These are phyloP conservation scores for Aspidoscelis tigris DNA, from an alignment of 2,113 vertebrate genomes.

Conservation along the genomic window DNA sequence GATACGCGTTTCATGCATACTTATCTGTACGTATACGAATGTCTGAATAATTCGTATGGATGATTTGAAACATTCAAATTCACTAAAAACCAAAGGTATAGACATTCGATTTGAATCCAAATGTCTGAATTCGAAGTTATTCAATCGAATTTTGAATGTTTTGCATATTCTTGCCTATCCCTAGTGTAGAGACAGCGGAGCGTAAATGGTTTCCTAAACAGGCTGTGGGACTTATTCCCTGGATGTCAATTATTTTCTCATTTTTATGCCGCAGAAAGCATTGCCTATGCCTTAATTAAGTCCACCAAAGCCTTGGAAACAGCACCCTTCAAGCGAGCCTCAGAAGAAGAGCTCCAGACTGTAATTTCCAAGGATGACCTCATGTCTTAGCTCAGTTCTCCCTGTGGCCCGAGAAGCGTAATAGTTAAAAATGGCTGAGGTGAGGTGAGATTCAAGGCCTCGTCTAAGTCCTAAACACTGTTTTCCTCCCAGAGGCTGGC, in stretches of 20 bases:
- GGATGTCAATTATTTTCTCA: slow-evolving; percentile 16
- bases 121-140: too few species aligned
- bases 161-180: too few species aligned
- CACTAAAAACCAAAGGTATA: too few species aligned
- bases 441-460: slow-evolving; percentile 30
- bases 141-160: too few species aligned
- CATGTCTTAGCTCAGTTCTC: slow-evolving; percentile 26
- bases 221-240: slow-evolving; percentile 13
- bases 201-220: background rate
- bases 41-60: too few species aligned
- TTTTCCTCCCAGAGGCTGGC: slow-evolving; percentile 32
- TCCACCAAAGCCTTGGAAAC: background rate
- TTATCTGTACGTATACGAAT: too few species aligned
- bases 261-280: slow-evolving; percentile 29
- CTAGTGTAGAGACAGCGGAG: slow-evolving; percentile 16
- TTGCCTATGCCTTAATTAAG: slow-evolving; percentile 27
- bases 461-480: slow-evolving; percentile 33
- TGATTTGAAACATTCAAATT: too few species aligned
- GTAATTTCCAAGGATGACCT: slow-evolving; percentile 38
- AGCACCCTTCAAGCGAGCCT: background rate
- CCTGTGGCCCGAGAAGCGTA: slow-evolving; percentile 13
- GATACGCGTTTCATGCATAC: too few species aligned
- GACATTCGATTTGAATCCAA: too few species aligned
- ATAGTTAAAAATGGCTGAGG: slow-evolving; percentile 37
- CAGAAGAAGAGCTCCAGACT: background rate